phyloP scores from a whole-genome alignment of 2,888 invertebrate species.

The Ectemnius lituratus region DNA sequence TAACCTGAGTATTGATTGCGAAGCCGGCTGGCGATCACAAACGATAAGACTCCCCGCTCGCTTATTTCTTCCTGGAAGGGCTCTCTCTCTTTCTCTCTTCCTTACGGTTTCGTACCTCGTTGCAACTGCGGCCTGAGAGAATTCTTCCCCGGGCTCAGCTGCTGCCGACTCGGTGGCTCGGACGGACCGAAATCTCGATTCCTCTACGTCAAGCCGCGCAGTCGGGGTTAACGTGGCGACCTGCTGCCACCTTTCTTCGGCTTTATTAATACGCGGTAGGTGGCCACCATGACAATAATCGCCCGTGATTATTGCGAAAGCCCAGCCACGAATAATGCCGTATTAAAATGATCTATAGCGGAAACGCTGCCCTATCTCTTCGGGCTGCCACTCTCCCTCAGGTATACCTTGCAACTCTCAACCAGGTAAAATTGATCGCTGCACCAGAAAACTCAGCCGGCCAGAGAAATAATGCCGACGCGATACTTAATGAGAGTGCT shows the following conservation, averaged over 20 bases:
- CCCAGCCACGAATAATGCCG: conserved; percentile 53
- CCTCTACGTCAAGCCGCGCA: conserved; percentile 57
- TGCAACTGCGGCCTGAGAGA: no score
- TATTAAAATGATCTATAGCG: conserved; percentile 56
- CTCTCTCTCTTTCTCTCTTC: conserved; percentile 32
- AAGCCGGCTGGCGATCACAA: conserved; percentile 53
- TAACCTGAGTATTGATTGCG: conserved; percentile 69
- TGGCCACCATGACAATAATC: conserved; percentile 64
- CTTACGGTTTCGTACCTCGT: not conserved
- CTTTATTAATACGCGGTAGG: conserved; percentile 72
- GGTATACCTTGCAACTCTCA: not conserved
- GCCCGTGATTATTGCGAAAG: conserved; percentile 59
- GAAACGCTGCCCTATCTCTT: conserved; percentile 1
- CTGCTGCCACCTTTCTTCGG: conserved; percentile 65
- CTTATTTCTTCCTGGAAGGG: conserved; percentile 62
- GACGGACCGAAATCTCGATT: conserved; percentile 62
- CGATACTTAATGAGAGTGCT: not conserved
- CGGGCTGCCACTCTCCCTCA: no score
- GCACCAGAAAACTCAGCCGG: not conserved
- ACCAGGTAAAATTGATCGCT: conserved; percentile 2
- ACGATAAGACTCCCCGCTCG: conserved; percentile 57
- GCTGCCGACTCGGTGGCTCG: conserved; percentile 51
- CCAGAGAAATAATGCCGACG: not conserved
- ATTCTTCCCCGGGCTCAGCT: conserved; percentile 35
- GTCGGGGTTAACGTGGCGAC: conserved; percentile 61